A percentile compares a stretch with the other conserved stretches of the same genome.
phyloP scores from a whole-genome alignment of 2,888 invertebrate genomes.

The Drosophila acutilabella region DNA sequence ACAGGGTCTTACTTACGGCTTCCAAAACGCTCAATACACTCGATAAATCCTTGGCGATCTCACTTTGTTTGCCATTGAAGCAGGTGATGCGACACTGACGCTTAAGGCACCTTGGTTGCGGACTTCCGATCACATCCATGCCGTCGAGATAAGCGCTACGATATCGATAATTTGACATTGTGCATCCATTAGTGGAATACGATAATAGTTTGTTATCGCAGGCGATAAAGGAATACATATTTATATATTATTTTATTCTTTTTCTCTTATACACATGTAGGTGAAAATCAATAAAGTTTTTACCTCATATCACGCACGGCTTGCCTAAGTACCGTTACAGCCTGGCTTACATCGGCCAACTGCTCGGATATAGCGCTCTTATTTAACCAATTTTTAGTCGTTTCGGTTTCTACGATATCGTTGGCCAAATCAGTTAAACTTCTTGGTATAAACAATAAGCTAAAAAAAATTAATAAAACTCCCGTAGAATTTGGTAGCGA shows the following conservation, averaged over 20 bases:
- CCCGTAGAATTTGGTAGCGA: slow-evolving; percentile 9
- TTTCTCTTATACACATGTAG: too few relatives aligned
- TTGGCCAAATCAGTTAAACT: slow-evolving; percentile 5
- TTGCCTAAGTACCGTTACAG: slow-evolving; percentile 18
- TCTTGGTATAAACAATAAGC: slow-evolving; percentile 25
- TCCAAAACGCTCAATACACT: slow-evolving; percentile 15
- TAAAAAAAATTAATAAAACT: slow-evolving; percentile 20
- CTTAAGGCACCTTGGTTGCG: slow-evolving; percentile 40
- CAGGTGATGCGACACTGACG: slow-evolving; percentile 68
- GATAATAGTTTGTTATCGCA: slow-evolving; percentile 34
- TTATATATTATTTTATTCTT: background rate
- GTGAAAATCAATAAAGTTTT: background rate
- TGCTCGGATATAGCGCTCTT: background rate
- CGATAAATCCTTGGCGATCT: slow-evolving; percentile 62
- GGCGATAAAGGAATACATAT: slow-evolving; percentile 26
- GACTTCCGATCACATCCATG: background rate
- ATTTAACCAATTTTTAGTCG: background rate
- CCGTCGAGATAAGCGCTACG: slow-evolving; percentile 29
- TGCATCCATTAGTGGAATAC: slow-evolving; percentile 37
- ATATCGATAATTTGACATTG: slow-evolving; percentile 26
- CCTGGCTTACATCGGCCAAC: slow-evolving; percentile 4
- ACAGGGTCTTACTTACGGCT: slow-evolving; percentile 31
- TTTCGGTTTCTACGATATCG: slow-evolving; percentile 12
- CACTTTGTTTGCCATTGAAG: slow-evolving; percentile 52
- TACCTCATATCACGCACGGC: slow-evolving; percentile 44